Base-by-base conservation (phyloP, 2,113 vertebrate species). In the Hippocampus barbouri region DNA sequence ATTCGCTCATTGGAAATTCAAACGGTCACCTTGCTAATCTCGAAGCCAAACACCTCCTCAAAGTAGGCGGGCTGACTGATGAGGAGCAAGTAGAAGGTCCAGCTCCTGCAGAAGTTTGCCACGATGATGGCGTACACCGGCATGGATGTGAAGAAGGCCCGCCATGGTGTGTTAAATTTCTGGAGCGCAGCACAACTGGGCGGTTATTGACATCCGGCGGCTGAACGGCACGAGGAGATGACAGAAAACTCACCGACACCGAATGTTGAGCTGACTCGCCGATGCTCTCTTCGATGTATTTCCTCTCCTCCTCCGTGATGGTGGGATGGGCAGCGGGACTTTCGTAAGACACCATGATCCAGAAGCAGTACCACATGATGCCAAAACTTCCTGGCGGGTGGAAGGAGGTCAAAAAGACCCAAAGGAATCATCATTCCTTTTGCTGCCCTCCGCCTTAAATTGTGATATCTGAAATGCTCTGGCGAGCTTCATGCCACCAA, bases 331-430 rank as follows among this genome's bases (percentile, higher is more conserved):
- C 94, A 70, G 96, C 96, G 38, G 97, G 97, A 84, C 97, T 98
- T 90, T 99, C 95, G 15, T 98, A 99, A 5, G 97, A 97, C 85
- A 99, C 96, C 92, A 98, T 89, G 87, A 97, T 89, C 97, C 97
- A 99, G 91, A 99, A 99, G 89, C 96, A 92, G 76, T 98, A 99
- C 97, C 97, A 99, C 79, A 95, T 87, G 81, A 99, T 83, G 65
- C 97, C 97, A 91, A 99, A 98, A 70, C 80, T 95, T 84, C 97
- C 97, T 97, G 83, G 3, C 41, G 54, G 25, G 65, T 49, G 25
- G 27, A 12, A 15, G 25, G 12, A 3, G 53, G 20, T 53, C 51
- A 21, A 53, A 20, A 21, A 53, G 5, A 20, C 4, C 16, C 20
- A 51, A 53, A 16, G 2, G 5, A 43, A 12, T 41, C 41, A 43